Evolutionary conservation across 2,888 invertebrate species (phyloP), one percentile per base, ranked within the genome.

Genomic region (Lasius platythorax): DNA sequence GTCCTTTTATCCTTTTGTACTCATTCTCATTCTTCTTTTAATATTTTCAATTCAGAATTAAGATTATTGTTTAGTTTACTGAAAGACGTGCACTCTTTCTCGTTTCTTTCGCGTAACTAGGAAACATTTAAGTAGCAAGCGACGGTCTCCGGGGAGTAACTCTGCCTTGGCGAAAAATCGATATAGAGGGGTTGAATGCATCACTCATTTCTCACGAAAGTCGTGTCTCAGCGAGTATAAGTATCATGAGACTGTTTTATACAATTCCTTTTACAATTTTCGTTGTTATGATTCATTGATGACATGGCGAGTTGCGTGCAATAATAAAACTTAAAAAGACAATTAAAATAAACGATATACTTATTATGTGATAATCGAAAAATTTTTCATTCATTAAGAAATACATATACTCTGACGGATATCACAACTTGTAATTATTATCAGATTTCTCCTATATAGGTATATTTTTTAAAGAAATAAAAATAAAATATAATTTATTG

Each of bases 131-230:
- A 83, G 83, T 66, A 72, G 73, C 66, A 87, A 79, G 74, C 86
- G 66, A 50, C 74, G 86, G 89, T 90, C 83, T 86, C 85, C 85
- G 75, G 83, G 75, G 83, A 88, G 89, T 88, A 87, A 85, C 86
- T 73, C 68, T 79, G 79, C 84, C 61, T 83, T 84, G 72, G 74
- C 73, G 43, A 84, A 87, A 88, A 85, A 90, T 90, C 89, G 86
- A 90, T 90, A 90, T 63, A 37, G 15, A 28, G 72, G 82, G 82
- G 81, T 74, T 82, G 84, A 87, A 82, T 83, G 67, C 83, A 88
- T 82, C 83, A 66, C n/a, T 85, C 78, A 74, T 88, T 72, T 50
- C 63, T 61, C 84, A 72, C 78, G 67, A 67, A 82, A 81, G 74
- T 67, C 56, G 61, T 18, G 18, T 74, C 67, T 83, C 37, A 67